Conservation (phyloP, 2,113 vertebrate species). For the Dipodomys ordii region DNA sequence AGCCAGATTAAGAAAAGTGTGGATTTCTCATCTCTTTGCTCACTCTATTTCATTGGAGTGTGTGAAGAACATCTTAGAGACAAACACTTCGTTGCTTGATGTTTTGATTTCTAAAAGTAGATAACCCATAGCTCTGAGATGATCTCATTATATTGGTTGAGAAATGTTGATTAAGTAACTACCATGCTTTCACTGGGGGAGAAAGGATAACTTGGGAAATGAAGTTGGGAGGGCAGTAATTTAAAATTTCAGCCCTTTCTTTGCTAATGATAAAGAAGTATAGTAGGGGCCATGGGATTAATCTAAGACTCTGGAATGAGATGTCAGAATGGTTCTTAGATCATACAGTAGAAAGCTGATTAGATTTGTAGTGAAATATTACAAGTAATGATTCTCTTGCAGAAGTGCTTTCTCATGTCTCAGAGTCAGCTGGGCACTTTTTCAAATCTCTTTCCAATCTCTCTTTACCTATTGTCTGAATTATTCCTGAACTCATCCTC, state of each 20-base stretch:
- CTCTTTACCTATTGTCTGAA: background rate
- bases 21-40: background rate
- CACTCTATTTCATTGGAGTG: background rate
- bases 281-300: background rate
- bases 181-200: background rate
- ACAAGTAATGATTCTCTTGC: background rate
- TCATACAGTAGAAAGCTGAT: background rate
- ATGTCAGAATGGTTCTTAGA: background rate
- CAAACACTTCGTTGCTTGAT: background rate
- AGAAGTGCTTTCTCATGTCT: background rate
- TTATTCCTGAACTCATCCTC: background rate
- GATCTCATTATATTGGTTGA: background rate
- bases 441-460: background rate
- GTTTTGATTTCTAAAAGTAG: background rate
- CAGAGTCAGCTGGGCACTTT: background rate
- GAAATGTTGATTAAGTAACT: background rate
- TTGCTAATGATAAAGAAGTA: constrained; percentile 3
- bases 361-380: background rate
- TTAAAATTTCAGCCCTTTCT: background rate
- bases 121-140: background rate
- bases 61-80: background rate
- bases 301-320: background rate
- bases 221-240: background rate
- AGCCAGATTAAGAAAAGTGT: background rate
- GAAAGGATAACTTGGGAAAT: background rate